These are phyloP conservation scores for Pyrgus malvae DNA, from an alignment of 2,888 invertebrate genomes.

Conservation along the genomic window DNA sequence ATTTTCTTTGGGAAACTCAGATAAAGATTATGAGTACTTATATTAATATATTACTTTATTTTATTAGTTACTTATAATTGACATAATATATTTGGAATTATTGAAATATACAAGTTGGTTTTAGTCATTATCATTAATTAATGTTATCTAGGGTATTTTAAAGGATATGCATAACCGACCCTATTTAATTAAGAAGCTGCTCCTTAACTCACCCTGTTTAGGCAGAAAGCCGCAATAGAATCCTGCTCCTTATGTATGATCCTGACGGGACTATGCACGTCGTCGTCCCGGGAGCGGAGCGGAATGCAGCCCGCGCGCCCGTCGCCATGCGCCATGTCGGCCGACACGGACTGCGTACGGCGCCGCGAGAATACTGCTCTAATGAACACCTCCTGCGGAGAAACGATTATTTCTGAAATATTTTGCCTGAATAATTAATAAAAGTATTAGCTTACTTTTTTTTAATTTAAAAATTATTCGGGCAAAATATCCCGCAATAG, in stretches of 20 bases:
- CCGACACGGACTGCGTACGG: slow-evolving; percentile 71
- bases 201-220: slow-evolving; percentile 93
- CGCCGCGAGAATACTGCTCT: slow-evolving; percentile 95
- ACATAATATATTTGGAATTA: too few relatives aligned
- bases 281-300: slow-evolving; percentile 49
- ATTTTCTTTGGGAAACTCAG: too few relatives aligned
- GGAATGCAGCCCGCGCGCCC: slow-evolving; percentile 40
- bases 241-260: slow-evolving; percentile 99
- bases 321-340: slow-evolving; percentile 38
- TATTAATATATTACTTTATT: too few relatives aligned
- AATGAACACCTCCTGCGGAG: slow-evolving; percentile 90
- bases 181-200: slow-evolving; percentile 98
- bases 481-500: too few relatives aligned
- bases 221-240: slow-evolving; percentile 97
- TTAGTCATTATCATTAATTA: too few relatives aligned
- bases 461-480: too few relatives aligned
- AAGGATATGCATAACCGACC: slow-evolving; percentile 65
- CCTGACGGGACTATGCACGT: slow-evolving; percentile 90
- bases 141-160: too few relatives aligned
- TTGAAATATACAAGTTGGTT: too few relatives aligned
- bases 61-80: too few relatives aligned
- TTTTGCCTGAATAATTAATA: neutral
- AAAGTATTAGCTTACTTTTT: too few relatives aligned
- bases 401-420: neutral
- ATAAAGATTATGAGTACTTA: too few relatives aligned